phyloP scores from a whole-genome alignment of 2,888 invertebrate species.

The Nemoura dubitans region DNA sequence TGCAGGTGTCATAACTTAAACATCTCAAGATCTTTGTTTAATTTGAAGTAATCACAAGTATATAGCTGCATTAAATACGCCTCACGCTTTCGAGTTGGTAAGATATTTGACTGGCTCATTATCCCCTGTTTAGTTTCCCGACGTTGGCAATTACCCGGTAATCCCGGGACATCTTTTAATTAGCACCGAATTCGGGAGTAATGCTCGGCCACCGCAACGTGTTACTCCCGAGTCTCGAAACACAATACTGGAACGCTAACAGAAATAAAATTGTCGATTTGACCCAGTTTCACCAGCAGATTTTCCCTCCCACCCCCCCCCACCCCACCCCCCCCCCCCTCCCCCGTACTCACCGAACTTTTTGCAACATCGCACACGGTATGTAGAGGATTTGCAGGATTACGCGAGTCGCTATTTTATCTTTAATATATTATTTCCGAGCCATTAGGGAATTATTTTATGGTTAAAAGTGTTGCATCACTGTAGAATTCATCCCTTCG shows the following conservation, averaged over 20 bases:
- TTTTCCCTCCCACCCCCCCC: neutral
- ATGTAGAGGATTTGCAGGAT: neutral
- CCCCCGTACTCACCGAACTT: no score
- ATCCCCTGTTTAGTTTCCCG: neutral
- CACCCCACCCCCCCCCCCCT: no score
- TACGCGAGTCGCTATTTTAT: neutral
- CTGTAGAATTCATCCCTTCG: neutral
- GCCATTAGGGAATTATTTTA: neutral
- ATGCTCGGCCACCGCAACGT: neutral
- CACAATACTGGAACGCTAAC: neutral
- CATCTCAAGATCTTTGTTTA: neutral
- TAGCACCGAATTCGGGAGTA: neutral
- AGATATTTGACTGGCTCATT: slow-evolving; percentile 1
- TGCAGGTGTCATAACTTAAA: slow-evolving; percentile 18
- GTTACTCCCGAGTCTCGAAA: neutral
- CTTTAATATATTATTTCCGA: neutral
- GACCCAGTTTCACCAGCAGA: neutral
- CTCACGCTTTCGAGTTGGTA: neutral
- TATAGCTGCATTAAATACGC: neutral
- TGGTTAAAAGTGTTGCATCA: neutral
- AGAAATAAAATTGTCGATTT: neutral
- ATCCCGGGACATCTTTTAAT: slow-evolving; percentile 4
- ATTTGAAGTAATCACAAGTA: neutral
- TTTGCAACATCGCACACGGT: neutral
- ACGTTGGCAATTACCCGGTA: neutral